Percentiles rank a stretch among this genome's conserved stretches.
phyloP scores from a whole-genome alignment of 2,113 vertebrate genomes.

The Elachura formosa region DNA sequence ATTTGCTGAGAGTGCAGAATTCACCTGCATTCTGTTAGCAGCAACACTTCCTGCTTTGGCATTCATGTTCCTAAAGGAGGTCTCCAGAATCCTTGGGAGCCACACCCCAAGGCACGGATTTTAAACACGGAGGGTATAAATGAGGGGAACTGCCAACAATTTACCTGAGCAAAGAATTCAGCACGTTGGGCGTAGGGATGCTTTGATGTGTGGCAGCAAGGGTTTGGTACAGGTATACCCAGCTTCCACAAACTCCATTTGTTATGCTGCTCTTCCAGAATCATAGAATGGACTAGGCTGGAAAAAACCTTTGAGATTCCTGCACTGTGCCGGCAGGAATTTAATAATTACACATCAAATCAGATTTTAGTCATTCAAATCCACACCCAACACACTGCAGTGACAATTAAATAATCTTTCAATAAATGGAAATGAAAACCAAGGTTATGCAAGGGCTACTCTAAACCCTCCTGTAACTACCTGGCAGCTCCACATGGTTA shows the following conservation, averaged over 20 bases:
- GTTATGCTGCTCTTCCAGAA: neutral
- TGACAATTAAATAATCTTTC: neutral
- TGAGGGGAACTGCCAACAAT: neutral
- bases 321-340: neutral
- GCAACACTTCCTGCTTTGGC: neutral
- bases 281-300: neutral
- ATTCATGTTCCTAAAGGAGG: neutral
- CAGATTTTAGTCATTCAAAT: neutral
- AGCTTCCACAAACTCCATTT: neutral
- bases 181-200: neutral
- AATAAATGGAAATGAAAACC: neutral
- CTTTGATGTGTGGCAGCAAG: neutral
- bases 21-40: neutral
- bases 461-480: neutral
- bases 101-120: neutral
- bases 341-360: neutral
- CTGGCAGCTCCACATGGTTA: neutral
- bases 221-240: neutral
- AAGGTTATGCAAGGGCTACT: neutral
- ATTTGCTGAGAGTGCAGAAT: neutral
- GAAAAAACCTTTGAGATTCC: neutral
- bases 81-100: neutral
- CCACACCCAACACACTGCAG: neutral
- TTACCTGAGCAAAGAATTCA: neutral
- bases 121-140: neutral